Conservation (phyloP, 2,888 invertebrate genomes). For the Petrolisthes cinctipes region DNA sequence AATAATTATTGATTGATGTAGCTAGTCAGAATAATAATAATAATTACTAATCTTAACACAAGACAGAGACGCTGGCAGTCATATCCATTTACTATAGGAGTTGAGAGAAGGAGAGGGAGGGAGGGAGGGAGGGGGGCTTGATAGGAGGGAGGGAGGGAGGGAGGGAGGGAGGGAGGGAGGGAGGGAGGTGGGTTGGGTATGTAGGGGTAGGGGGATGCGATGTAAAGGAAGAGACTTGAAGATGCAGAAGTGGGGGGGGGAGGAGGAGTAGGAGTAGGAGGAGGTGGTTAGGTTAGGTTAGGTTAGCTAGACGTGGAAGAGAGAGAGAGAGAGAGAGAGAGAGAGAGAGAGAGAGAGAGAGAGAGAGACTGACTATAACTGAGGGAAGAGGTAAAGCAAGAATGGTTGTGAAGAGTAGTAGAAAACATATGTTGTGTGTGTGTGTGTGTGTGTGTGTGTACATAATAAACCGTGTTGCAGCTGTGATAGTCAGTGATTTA, state of each 20-base stretch:
- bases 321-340: conserved; percentile 1
- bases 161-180: too few relatives aligned
- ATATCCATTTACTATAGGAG: conserved; percentile 25
- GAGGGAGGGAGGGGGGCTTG: not conserved
- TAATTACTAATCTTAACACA: too few relatives aligned
- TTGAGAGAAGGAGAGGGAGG: conserved; percentile 1
- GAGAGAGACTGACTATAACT: not conserved
- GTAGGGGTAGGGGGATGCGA: too few relatives aligned
- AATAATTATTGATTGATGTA: too few relatives aligned
- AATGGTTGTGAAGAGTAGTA: not conserved
- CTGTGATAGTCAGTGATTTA: conserved; percentile 16
- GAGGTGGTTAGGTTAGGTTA: not conserved
- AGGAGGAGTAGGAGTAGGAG: not conserved
- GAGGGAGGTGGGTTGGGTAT: too few relatives aligned
- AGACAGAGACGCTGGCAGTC: conserved; percentile 31
- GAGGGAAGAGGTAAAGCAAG: not conserved
- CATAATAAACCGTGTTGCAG: not conserved
- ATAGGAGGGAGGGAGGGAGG: not conserved
- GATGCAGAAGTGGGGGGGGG: not conserved
- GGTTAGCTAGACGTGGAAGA: not conserved
- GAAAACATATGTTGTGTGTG: not conserved
- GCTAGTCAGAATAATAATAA: too few relatives aligned
- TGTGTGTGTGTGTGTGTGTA: too few relatives aligned
- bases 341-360: not conserved
- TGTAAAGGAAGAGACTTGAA: not conserved